Evolutionary conservation across 2,888 invertebrate genomes (phyloP).

Genomic region (Cataglyphis altisquamis): DNA sequence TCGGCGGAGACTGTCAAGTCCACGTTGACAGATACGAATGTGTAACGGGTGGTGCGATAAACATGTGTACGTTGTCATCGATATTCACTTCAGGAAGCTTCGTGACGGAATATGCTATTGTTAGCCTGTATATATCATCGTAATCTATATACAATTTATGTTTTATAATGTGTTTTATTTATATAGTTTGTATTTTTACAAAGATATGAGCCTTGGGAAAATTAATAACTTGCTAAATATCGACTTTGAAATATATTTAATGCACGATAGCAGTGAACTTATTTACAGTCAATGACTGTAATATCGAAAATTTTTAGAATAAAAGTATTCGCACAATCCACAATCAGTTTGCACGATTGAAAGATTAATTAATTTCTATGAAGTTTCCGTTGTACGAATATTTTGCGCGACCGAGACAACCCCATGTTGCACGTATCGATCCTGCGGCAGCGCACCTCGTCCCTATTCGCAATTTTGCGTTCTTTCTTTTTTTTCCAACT

Average conservation of each 20-base stretch:
- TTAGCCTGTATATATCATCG: not conserved
- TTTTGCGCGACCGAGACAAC: constrained; percentile 69
- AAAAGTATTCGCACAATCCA: not conserved
- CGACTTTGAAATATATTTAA: not conserved
- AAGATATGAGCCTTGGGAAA: not conserved
- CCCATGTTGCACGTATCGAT: constrained; percentile 73
- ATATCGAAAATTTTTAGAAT: constrained; percentile 4
- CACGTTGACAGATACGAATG: constrained; percentile 56
- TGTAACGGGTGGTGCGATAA: constrained; percentile 55
- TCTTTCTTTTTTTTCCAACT: constrained; percentile 42
- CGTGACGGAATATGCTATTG: not conserved
- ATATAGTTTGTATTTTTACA: not conserved
- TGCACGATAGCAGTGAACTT: not conserved
- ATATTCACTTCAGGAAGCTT: constrained; percentile 26
- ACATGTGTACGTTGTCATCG: constrained; percentile 27
- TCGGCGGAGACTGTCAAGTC: constrained; percentile 57
- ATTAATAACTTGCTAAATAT: constrained; percentile 10
- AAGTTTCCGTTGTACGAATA: constrained; percentile 59
- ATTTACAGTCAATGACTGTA: not conserved
- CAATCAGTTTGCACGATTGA: not conserved
- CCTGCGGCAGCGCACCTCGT: constrained; percentile 60
- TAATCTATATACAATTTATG: not conserved
- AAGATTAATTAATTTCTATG: constrained; percentile 69
- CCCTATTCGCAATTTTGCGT: constrained; percentile 58
- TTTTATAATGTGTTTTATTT: constrained; percentile 2